Conservation (phyloP, 2,888 invertebrate genomes). For the Lasioglossum figueresi region DNA sequence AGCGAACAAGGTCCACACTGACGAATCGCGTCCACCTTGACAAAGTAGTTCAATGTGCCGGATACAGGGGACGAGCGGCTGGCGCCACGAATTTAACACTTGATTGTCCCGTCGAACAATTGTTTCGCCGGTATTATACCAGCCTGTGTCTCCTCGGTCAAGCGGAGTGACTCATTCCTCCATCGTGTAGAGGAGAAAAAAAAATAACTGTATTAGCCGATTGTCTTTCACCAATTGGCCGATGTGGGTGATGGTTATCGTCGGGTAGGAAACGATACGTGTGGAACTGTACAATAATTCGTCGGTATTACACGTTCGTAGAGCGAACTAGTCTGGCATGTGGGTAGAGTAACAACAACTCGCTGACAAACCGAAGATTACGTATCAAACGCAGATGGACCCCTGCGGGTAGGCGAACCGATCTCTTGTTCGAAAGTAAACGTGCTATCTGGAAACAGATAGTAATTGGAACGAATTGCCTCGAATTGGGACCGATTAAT, state of each 20-base stretch:
- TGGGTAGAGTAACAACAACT: conserved; percentile 47
- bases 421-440: conserved; percentile 58
- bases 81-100: conserved; percentile 77
- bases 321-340: conserved; percentile 38
- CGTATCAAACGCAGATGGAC: conserved; percentile 65
- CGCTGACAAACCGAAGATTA: conserved; percentile 17
- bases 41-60: conserved; percentile 66
- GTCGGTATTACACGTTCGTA: conserved; percentile 50
- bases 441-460: conserved; percentile 71
- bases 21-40: conserved; percentile 59
- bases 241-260: conserved; percentile 79
- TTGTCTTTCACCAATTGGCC: conserved; percentile 81
- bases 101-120: conserved; percentile 74
- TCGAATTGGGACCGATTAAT: conserved; percentile 70
- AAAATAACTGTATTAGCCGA: conserved; percentile 77
- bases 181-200: conserved; percentile 77
- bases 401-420: conserved; percentile 73
- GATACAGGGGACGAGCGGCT: conserved; percentile 67
- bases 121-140: conserved; percentile 71
- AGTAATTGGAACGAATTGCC: conserved; percentile 70
- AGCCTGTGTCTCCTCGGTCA: conserved; percentile 33
- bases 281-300: conserved; percentile 50
- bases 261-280: conserved; percentile 59
- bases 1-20: not conserved
- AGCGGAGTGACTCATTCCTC: conserved; percentile 78